Conservation (phyloP, 2,113 vertebrate species). For the Microcebus jonahi region DNA sequence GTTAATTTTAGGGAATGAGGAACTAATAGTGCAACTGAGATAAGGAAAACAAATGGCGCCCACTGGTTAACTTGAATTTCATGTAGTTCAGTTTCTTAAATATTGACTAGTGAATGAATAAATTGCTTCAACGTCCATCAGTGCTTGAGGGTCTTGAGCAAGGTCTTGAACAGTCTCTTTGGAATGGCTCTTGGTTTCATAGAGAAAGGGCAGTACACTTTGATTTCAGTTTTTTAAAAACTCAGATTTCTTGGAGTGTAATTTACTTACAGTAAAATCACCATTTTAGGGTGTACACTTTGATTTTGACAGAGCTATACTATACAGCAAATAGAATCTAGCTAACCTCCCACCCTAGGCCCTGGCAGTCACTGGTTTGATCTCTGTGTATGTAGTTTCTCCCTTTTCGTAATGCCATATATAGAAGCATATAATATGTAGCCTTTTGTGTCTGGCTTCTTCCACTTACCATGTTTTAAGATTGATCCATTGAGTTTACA, state of each 20-base stretch:
- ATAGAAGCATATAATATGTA: not conserved
- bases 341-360: accelerated
- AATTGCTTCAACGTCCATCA: not conserved
- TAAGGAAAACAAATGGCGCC: slow-evolving; percentile 3
- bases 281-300: not conserved
- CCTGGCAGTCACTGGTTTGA: not conserved
- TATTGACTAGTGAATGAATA: not conserved
- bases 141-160: not conserved
- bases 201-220: not conserved
- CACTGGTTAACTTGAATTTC: slow-evolving; percentile 37
- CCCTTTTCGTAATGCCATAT: accelerated
- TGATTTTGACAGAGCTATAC: not conserved
- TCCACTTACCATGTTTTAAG: not conserved
- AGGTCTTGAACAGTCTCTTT: not conserved
- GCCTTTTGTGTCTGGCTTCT: not conserved
- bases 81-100: not conserved
- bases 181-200: not conserved
- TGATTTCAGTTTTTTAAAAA: not conserved
- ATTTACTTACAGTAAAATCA: not conserved
- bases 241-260: not conserved
- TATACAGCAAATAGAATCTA: not conserved
- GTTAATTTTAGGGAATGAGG: slow-evolving; percentile 52
- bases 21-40: not conserved
- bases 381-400: not conserved
- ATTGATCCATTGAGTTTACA: not conserved